Evolutionary conservation across 2,888 invertebrate genomes (phyloP), one percentile per base, ranked within the genome.

Genomic region (Cheilosia scutellata): DNA sequence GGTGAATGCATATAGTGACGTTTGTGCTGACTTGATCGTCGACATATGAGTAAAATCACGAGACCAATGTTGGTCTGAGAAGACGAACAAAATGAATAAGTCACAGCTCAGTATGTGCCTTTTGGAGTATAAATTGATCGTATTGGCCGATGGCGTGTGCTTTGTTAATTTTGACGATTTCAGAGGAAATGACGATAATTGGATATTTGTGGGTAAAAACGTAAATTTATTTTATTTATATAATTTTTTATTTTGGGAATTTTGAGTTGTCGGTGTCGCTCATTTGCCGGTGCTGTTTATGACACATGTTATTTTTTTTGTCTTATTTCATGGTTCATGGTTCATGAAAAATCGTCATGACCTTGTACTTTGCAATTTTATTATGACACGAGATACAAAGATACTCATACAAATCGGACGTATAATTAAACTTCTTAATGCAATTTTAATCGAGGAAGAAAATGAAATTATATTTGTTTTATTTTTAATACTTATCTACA

Each of bases 151-250:
- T 63, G 60, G 76, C 31, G 55, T 57, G 44, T 57, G 44, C 55
- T 42, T 31, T 78, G 53, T 70, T 70, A 42, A 44, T 70, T 49
- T 78, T 63, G 70, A 47, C 57, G 33, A 57, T n/a, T 71, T 78
- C 58, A 49, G 57, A 78, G 78, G 78, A 78, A 78, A 71, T 78
- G 63, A 71, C 78, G 57, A 71, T 78, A 78, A 78, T 78, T 78
- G 78, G 78, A 78, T 55, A 78, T 63, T 70, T 77, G 68, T 77
- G 68, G 62, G 60, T 77, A 77, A 72, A 42, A 71, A 49, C 27
- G 58, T 58, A 42, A 16, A n/a, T 9, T n/a, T 55, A 42, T 63
- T 33, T 40, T 37, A 20, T 20, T 20, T 20, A 20, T 20, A 20
- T 20, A 20, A 20, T 37, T 11, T 9, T 37, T 37, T 37, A 4